Evolutionary conservation across 2,888 invertebrate species (phyloP), one percentile per base, ranked within the genome.

Genomic region (Sycophila texana): DNA sequence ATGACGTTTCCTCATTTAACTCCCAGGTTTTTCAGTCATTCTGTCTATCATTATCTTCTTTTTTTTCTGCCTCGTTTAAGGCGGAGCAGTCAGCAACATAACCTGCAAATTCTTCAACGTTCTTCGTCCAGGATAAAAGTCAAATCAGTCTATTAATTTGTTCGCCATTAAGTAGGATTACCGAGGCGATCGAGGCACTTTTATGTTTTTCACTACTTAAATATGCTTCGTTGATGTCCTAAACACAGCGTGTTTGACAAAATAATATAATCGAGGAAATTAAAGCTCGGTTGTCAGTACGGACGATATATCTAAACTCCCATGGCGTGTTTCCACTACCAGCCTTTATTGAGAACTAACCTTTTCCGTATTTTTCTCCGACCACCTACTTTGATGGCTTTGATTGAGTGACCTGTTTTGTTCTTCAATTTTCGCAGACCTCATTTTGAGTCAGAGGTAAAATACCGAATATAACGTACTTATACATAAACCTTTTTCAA

Each of bases 21-120:
- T 74, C 66, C 39, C 67, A 20, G 51, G 61, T 80, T 77, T 80
- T 80, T 77, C 73, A 79, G 80, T 82, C 79, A 77, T 79, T 82
- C 67, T 61, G 74, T 71, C 74, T 67, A 72, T 78, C 76, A 80
- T 82, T 78, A 82, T 80, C 80, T 75, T 79, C 70, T 77, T 73
- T 63, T 78, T 79, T 80, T 74, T 78, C 67, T 74, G 20, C 22
- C 63, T 74, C 53, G 55, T 76, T 80, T 73, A 80, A 82, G 80
- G 79, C 77, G 80, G 77, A 82, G 73, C 72, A 77, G 49, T 65
- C 20, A 73, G 73, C 58, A 75, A 75, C 80, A 80, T 82, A 82
- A 82, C 82, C 82, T 82, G 26, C 47, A 70, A 74, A 72, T 39
- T 39, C 39, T 39, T 39, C 39, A 10, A 39, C 39, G 10, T 39